Base-by-base conservation (phyloP, 2,888 invertebrate species). In the Magallana nippona region DNA sequence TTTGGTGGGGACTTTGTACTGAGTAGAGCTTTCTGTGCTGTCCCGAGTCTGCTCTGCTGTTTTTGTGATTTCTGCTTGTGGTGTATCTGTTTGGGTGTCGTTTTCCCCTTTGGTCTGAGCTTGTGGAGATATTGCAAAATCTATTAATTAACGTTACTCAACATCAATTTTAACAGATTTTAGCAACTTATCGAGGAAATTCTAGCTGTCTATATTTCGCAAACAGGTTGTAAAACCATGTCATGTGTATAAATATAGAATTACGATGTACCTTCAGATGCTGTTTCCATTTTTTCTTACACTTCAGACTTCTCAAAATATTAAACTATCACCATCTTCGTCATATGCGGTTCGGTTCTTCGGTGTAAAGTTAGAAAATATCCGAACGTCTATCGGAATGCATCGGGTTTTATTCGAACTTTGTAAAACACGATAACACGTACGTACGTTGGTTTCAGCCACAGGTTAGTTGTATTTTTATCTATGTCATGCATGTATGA, bases 1-100 rank as follows among this genome's bases (percentile, higher is more conserved):
- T 83, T 91, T 92, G 55, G 86, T 81, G 11, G 92, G 92, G 32
- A 88, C 79, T 27, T 78, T 83, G 80, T 89, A 90, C 19, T 62
- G 78, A 79, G 90, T 27, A 13, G 71, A 11, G 71, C 11, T 27
- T 27, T 71, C 15, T 71, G 27, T 27, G 22, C 27, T 32, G 11
- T 32, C 71, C 3, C 15, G 27, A 27, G 71, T 27, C 15, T 71
- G 71, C 27, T 27, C 32, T 19, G 63, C 11, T n/a, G 22, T 63
- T n/a, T 27, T 27, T 63, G 63, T 19, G 8, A 8, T 44, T 44
- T 44, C 44, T 44, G 44, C 8, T 44, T 44, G 44, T 3, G 63
- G 8, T n/a, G 63, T 63, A 5, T 63, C 63, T 27, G 63, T 19
- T 22, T 63, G 22, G 10, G 22, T 63, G 63, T 10, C 15, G 71